Percentiles rank a stretch among this genome's conserved stretches.
phyloP scores from a whole-genome alignment of 2,888 invertebrate species.

The Erebia palarica region DNA sequence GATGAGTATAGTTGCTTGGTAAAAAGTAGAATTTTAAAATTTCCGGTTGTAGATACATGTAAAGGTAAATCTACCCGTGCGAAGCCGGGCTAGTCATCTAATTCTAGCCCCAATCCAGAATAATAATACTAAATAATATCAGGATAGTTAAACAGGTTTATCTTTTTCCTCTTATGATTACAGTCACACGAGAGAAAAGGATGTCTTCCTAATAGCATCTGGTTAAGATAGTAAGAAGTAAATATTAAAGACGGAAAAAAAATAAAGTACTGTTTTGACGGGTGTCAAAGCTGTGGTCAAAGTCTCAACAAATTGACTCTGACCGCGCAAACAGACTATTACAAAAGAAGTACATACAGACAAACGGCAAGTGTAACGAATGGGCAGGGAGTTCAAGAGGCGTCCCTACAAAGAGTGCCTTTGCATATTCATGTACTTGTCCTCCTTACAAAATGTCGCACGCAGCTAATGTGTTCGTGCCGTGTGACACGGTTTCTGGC shows the following conservation, averaged over 20 bases:
- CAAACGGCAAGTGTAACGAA: slow-evolving; percentile 53
- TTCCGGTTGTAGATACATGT: too few species aligned
- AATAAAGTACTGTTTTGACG: slow-evolving; percentile 19
- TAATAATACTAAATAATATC: too few species aligned
- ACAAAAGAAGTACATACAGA: slow-evolving; percentile 27
- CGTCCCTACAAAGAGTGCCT: slow-evolving; percentile 61
- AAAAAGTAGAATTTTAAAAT: too few species aligned
- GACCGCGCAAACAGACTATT: slow-evolving; percentile 24
- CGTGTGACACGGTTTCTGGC: slow-evolving; percentile 58
- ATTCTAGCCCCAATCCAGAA: too few species aligned
- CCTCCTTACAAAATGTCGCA: slow-evolving; percentile 60
- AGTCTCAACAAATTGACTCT: slow-evolving; percentile 16
- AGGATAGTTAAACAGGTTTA: too few species aligned
- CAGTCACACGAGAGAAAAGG: too few species aligned
- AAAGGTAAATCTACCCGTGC: too few species aligned
- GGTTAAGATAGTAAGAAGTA: not conserved
- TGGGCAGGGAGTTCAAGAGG: slow-evolving; percentile 57
- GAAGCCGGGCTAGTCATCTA: too few species aligned
- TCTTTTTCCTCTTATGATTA: too few species aligned
- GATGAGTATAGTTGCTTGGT: too few species aligned
- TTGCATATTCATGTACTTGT: slow-evolving; percentile 73
- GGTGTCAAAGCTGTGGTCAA: not conserved
- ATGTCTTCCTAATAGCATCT: too few species aligned
- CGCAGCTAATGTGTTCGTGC: slow-evolving; percentile 49
- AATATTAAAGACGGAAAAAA: not conserved